Conservation (phyloP, 2,113 vertebrate species). For the Tenebrosternarchus preto region DNA sequence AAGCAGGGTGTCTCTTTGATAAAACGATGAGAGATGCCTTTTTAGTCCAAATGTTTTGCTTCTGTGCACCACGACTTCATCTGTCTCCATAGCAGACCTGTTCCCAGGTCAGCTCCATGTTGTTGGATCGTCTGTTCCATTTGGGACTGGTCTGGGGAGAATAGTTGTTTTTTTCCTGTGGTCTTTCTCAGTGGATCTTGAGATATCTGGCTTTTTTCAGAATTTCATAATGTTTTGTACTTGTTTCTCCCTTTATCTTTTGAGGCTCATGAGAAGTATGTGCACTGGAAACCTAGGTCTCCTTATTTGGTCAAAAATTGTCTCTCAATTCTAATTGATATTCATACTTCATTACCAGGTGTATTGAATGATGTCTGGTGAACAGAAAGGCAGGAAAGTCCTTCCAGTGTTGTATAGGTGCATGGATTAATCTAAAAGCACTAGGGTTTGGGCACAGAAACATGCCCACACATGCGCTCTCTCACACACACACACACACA, state of each 20-base stretch:
- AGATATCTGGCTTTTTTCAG: constrained; percentile 65
- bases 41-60: neutral
- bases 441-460: constrained; percentile 4
- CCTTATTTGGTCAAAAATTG: constrained; percentile 49
- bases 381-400: neutral
- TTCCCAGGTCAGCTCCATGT: neutral
- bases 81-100: neutral
- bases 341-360: constrained; percentile 19
- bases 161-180: constrained; percentile 21
- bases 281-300: constrained; percentile 16
- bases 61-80: constrained; percentile 16
- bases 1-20: too few species aligned
- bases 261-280: neutral
- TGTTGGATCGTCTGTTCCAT: neutral
- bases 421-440: constrained; percentile 9
- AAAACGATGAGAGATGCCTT: neutral
- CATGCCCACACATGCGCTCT: too few species aligned
- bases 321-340: constrained; percentile 1
- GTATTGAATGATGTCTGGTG: constrained; percentile 17
- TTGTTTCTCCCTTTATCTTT: neutral
- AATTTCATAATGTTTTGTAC: neutral
- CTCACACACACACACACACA: neutral
- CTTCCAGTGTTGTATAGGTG: constrained; percentile 1
- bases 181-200: constrained; percentile 46
- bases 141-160: constrained; percentile 58